Evolutionary conservation across 2,888 invertebrate species (phyloP).

Genomic region (Amphipyra tragopoginis): DNA sequence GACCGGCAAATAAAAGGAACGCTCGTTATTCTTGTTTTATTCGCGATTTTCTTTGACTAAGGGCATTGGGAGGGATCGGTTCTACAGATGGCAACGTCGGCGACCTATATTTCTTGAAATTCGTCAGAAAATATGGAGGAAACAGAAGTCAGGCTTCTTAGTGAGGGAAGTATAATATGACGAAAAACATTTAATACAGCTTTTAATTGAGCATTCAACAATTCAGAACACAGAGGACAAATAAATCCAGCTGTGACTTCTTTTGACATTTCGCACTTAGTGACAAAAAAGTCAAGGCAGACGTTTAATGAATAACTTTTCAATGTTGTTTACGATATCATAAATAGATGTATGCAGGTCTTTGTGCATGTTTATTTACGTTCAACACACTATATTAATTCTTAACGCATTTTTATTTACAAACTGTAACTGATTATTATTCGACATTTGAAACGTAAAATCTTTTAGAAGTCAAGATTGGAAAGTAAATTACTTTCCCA

Average conservation of each 20-base stretch:
- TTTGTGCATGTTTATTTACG: not conserved
- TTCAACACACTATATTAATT: not conserved
- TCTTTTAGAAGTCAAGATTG: constrained; percentile 7
- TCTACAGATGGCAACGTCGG: constrained; percentile 2
- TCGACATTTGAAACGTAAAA: not conserved
- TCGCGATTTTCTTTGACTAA: constrained; percentile 39
- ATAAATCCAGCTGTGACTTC: constrained; percentile 1
- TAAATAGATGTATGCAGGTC: not conserved
- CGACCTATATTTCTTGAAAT: constrained; percentile 6
- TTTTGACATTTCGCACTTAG: not conserved
- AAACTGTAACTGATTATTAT: not conserved
- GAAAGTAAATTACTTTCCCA: constrained; percentile 17
- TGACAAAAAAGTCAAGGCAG: constrained; percentile 1
- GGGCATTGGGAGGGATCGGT: constrained; percentile 2
- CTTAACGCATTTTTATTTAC: not conserved
- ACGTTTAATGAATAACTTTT: not conserved
- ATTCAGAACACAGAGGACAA: not conserved
- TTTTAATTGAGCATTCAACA: constrained; percentile 1
- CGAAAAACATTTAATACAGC: not conserved
- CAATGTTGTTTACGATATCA: not conserved
- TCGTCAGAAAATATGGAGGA: constrained; percentile 1
- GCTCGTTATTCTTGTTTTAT: constrained; percentile 42
- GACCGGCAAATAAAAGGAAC: constrained; percentile 35
- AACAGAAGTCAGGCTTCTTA: not conserved
- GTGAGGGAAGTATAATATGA: not conserved